These are phyloP conservation scores for Pelmatolapia mariae DNA, from an alignment of 2,113 vertebrate genomes.

Conservation along the genomic window DNA sequence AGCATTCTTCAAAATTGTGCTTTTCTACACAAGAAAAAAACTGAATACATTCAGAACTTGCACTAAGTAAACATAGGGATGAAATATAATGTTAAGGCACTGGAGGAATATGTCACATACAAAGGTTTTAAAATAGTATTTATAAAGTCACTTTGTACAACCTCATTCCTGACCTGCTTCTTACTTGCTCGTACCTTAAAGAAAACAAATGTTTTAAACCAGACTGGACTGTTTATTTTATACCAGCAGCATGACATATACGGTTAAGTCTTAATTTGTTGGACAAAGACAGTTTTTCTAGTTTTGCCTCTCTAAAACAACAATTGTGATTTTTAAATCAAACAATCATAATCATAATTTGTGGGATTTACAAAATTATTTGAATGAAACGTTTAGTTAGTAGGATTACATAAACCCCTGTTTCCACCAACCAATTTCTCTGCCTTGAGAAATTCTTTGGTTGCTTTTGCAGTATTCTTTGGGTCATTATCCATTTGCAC, in stretches of 20 bases:
- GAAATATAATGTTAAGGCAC: slow-evolving; percentile 11
- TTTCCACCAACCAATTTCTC: background rate
- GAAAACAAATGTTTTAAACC: background rate
- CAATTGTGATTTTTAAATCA: background rate
- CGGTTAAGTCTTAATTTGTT: background rate
- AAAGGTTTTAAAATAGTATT: background rate
- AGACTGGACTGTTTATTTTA: background rate
- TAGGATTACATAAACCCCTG: background rate
- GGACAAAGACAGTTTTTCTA: background rate
- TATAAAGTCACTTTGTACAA: background rate
- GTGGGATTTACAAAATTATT: background rate
- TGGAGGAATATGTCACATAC: slow-evolving; percentile 30
- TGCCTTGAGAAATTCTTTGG: background rate
- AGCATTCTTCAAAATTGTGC: background rate
- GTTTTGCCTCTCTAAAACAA: background rate
- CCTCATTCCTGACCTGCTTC: background rate
- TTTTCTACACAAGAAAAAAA: background rate
- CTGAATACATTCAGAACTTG: background rate
- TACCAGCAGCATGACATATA: background rate
- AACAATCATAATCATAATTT: background rate
- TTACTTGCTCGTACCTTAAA: background rate
- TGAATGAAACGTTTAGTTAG: background rate
- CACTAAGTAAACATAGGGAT: slow-evolving; percentile 23
- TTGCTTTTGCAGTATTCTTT: background rate
- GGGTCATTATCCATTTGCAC: background rate